Base-by-base conservation (phyloP, 2,113 vertebrate species). In the Hippocampus abdominalis region DNA sequence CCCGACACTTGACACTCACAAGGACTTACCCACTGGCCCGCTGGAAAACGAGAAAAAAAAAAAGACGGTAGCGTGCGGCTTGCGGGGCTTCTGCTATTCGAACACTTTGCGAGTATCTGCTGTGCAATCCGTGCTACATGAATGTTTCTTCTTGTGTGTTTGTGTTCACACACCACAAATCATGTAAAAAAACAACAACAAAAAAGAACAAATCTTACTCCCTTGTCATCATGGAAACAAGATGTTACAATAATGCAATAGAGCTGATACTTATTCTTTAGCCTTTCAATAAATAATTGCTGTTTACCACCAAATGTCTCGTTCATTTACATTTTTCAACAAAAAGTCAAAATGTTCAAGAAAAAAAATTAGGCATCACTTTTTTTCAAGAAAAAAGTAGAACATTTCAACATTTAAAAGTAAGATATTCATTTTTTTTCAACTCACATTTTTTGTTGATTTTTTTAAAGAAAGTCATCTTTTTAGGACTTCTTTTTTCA, bases 41-140 rank as follows among this genome's bases (percentile, higher is more conserved):
- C 51, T 48, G 10, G 32, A 46, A 68, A 72, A 67, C 15, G 36
- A 57, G 70, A 74, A 69, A 18, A 36, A 57, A 71, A 72, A 72
- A 78, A 64, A n/a, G 11, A 64, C 20, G 68, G 69, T 69, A 32
- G 61, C 63, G 72, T 79, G 76, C 82, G 79, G 64, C n/a, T 78
- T 86, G 21, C 84, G 94, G 94, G 94, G 94, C 95, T 20, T 57
- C 92, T 94, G 91, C 91, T 96, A 93, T 94, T 94, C 93, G 94
- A 94, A 95, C 95, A 92, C 96, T 91, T 94, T 94, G 92, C 92
- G 23, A 89, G 89, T 92, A 94, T 94, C 93, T 94, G 93, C 93
- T 95, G 95, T 96, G 94, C 94, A 94, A 94, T 95, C 93, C 95
- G 96, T 96, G 95, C 93, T 96, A 94, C 93, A 93, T 97, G 95